Evolutionary conservation across 2,888 invertebrate genomes (phyloP).

Genomic region (Eulithis testata): DNA sequence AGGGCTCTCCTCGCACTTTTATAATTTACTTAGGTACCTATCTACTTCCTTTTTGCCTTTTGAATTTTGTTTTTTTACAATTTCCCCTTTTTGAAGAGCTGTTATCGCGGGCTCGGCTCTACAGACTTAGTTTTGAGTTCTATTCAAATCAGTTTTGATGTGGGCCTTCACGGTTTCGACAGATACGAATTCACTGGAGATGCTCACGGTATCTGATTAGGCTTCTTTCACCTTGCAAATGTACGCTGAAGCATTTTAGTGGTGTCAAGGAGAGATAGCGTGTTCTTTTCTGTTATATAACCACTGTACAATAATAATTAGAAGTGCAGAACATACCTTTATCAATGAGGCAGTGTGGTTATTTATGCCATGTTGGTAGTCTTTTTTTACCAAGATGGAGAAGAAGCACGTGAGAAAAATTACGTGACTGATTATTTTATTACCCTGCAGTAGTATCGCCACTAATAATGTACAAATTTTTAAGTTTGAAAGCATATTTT

Average conservation of each 20-base stretch:
- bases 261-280: slow-evolving; percentile 7
- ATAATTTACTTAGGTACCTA: slow-evolving; percentile 75
- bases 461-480: slow-evolving; percentile 50
- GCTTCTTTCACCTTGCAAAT: slow-evolving; percentile 1
- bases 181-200: slow-evolving; percentile 48
- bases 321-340: no score
- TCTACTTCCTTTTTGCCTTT: slow-evolving; percentile 68
- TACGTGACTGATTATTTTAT: slow-evolving; percentile 32
- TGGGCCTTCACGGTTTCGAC: slow-evolving; percentile 57
- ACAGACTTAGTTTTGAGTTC: slow-evolving; percentile 66
- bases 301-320: no score
- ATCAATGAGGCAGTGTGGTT: no score
- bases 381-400: no score
- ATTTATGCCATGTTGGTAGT: no score
- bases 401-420: neutral
- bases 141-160: slow-evolving; percentile 69
- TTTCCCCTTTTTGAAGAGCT: slow-evolving; percentile 68
- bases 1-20: slow-evolving; percentile 69
- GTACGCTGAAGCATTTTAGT: slow-evolving; percentile 15
- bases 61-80: slow-evolving; percentile 73
- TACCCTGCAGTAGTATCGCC: slow-evolving; percentile 33
- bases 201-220: slow-evolving; percentile 23
- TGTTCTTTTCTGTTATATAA: no score
- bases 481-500: slow-evolving; percentile 54
- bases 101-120: slow-evolving; percentile 68